Base-by-base conservation (phyloP, 2,113 vertebrate genomes). In the Mesembrinibis cayennensis region DNA sequence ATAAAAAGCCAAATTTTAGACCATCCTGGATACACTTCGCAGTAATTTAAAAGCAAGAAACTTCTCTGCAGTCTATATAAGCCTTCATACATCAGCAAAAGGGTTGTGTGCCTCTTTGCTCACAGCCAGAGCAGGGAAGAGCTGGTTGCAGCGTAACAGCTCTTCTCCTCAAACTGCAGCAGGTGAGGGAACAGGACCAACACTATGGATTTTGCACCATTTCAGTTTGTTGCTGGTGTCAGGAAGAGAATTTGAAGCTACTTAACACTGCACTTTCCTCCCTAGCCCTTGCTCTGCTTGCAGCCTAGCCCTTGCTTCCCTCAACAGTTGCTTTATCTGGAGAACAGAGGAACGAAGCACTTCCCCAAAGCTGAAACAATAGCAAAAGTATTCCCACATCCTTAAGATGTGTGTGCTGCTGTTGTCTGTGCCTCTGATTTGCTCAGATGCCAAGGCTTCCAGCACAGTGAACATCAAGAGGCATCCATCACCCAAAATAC, bases 401-500 rank as follows among this genome's bases (percentile, higher is more conserved):
- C 25, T 76, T 58, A 73, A 53, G 11, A 26, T 8, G 5, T 30
- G 38, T 56, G 32, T 34, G 29, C 29, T 91, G 65, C 56, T 80
- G 22, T 7, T 90, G 12, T 53, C 47, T 67, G 25, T 79, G 45
- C n/a, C 77, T 90, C 45, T 61, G 56, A 22, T 77, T 90, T 79
- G 9, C 36, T 65, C 40, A 69, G 30, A 30, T 53, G 44, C 42
- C 53, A 50, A 83, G 59, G 49, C 18, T 91, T 56, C 30, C 71
- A 81, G 40, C 38, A 83, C 0, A 0, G 34, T 19, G 29, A 91
- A 20, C 45, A 50, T n/a, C 19, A 30, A 6, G n/a, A 87, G 23
- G 13, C 49, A 81, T 45, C 26, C 61, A 52, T 49, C 29, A 32
- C 26, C 20, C 29, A 55, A 14, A 12, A 25, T 13, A 65, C 11